A percentile compares a stretch with the other conserved stretches of the same genome.
These are phyloP conservation scores for Didymodactylos carnosus DNA, from an alignment of 2,888 invertebrate species.

Conservation along the genomic window DNA sequence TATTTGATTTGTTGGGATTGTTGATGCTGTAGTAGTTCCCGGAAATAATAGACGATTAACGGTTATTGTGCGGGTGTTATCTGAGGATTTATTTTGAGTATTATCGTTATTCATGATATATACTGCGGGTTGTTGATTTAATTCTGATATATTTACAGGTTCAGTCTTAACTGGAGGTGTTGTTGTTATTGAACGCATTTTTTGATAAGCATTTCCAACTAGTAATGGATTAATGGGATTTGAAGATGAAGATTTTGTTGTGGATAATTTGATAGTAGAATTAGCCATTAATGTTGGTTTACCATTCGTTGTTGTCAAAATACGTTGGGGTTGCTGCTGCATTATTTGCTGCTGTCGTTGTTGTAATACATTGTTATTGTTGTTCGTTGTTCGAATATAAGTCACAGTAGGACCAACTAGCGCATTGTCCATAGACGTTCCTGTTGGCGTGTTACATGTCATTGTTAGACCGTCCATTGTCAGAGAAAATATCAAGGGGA, in stretches of 20 bases:
- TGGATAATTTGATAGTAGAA: not conserved
- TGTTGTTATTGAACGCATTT: not conserved
- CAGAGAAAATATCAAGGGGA: no score
- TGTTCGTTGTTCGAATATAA: no score
- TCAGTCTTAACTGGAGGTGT: not conserved
- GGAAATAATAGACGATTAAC: not conserved
- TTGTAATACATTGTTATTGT: no score
- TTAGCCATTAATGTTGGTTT: not conserved
- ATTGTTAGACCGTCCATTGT: no score
- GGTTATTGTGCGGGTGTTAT: not conserved
- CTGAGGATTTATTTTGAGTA: not conserved
- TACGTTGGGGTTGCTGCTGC: not conserved
- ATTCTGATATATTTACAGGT: no score
- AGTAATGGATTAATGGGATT: not conserved
- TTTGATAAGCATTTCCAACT: not conserved
- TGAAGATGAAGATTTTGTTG: not conserved
- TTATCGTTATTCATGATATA: not conserved
- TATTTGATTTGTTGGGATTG: no score
- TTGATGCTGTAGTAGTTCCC: not conserved
- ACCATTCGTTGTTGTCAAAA: no score
- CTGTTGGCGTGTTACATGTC: no score
- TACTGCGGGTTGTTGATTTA: not conserved
- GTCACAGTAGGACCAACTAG: no score
- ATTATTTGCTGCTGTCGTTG: no score
- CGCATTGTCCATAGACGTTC: no score